Evolutionary conservation across 2,888 invertebrate genomes (phyloP), one percentile per base, ranked within the genome.

Genomic region (Hesperia comma): DNA sequence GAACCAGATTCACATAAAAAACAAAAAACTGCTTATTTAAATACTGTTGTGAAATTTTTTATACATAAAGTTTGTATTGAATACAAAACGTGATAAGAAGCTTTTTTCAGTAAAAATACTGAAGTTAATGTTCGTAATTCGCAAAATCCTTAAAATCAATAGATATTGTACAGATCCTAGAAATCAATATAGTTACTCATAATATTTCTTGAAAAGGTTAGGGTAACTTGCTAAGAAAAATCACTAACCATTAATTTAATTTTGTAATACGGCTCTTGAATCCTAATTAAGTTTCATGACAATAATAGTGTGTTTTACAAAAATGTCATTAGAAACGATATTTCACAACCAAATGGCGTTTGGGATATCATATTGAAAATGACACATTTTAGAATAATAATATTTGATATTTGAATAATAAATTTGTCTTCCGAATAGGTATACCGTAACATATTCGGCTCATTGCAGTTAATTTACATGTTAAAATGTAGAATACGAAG

Each of bases 351-450:
- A 1, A 37, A 37, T 12, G 37, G 37, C 7, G 15, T 46, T 46
- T 46, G n/a, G 17, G 46, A 46, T 41, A n/a, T 0, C 41, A 66
- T 62, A 69, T 71, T 71, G 63, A 77, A 72, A 76, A 77, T 77
- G 72, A 76, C 26, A 74, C 70, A 70, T 77, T 74, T 75, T 82
- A 84, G 83, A 72, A 71, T 78, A 46, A 76, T 82, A 79, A 82
- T 81, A 77, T 77, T 81, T 77, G 71, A 74, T 81, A 78, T 76
- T 81, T 77, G 70, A 73, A 77, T 75, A 75, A 74, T 75, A 88
- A 88, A 92, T 88, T 86, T 90, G 92, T 92, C 92, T 92, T 92
- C 92, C 92, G 92, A 82, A 83, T 92, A 92, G 91, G 68, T 74
- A 67, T 83, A 85, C 87, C 79, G 75, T 83, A 83, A 84, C 79